These are phyloP conservation scores for Acanthurus leucopareius DNA, from an alignment of 2,797 vertebrate species.

Conservation along the genomic window DNA sequence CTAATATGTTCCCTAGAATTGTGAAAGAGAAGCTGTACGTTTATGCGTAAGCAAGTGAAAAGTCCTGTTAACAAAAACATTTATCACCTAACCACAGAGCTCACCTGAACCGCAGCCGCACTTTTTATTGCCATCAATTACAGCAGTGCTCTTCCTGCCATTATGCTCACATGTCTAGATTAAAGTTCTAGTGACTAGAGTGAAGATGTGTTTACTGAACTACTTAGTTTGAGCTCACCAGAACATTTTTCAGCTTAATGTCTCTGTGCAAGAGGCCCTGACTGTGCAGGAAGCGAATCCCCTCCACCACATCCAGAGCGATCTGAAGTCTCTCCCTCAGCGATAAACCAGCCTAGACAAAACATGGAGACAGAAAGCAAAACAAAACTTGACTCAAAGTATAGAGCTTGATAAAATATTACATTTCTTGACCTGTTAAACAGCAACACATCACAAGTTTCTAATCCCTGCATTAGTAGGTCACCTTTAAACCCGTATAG, in stretches of 20 bases:
- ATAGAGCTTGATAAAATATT: neutral
- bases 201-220: neutral
- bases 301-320: conserved; percentile 97
- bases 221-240: conserved; percentile 85
- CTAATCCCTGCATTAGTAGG: neutral
- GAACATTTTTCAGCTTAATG: conserved; percentile 98
- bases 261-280: conserved; percentile 97
- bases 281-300: conserved; percentile 96
- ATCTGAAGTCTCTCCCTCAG: conserved; percentile 93
- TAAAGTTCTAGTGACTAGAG: no score
- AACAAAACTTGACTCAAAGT: neutral
- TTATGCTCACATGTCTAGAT: no score
- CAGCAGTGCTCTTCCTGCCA: no score
- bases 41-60: no score
- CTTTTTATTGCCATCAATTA: no score
- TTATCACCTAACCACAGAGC: no score
- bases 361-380: neutral
- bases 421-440: neutral
- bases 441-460: neutral
- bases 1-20: no score
- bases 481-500: conserved; percentile 96
- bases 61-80: no score
- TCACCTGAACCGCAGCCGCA: no score
- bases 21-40: no score
- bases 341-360: conserved; percentile 89